Evolutionary conservation across 2,113 vertebrate genomes (phyloP).

Genomic region (Phasianus colchicus): DNA sequence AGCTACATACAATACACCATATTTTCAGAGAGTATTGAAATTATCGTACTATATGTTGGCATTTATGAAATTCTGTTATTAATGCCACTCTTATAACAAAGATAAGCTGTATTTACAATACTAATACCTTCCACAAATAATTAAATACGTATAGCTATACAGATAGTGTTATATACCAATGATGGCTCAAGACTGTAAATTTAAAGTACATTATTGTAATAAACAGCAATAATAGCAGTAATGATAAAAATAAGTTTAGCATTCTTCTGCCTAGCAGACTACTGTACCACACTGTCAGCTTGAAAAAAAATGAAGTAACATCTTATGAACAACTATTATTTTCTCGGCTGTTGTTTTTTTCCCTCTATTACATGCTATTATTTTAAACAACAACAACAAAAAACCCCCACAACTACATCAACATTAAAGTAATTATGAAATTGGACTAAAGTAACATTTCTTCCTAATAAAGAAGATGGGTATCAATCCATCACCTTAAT

Average conservation of each 20-base stretch:
- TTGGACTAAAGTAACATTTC: background rate
- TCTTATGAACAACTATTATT: background rate
- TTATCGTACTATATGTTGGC: background rate
- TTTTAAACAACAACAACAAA: background rate
- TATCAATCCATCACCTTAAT: background rate
- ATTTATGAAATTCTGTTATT: conserved; percentile 71
- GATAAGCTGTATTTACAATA: conserved; percentile 45
- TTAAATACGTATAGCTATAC: conserved; percentile 36
- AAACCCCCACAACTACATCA: background rate
- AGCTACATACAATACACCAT: conserved; percentile 33
- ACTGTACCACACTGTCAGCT: background rate
- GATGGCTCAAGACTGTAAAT: conserved; percentile 34
- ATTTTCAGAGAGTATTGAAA: conserved; percentile 69
- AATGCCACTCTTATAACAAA: conserved; percentile 54
- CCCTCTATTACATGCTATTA: background rate
- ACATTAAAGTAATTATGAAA: background rate
- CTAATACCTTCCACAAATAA: conserved; percentile 64
- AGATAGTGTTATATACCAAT: background rate
- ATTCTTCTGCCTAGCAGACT: background rate
- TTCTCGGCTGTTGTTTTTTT: background rate
- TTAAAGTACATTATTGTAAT: conserved; percentile 26
- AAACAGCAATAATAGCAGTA: conserved; percentile 18
- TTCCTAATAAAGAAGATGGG: background rate
- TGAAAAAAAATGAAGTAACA: background rate
- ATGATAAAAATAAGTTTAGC: conserved; percentile 32